A percentile compares a stretch with the other conserved stretches of the same genome.
Conservation (phyloP, 53 echinoderm and acorn worm species). For the Temnopleurus reevesii region DNA sequence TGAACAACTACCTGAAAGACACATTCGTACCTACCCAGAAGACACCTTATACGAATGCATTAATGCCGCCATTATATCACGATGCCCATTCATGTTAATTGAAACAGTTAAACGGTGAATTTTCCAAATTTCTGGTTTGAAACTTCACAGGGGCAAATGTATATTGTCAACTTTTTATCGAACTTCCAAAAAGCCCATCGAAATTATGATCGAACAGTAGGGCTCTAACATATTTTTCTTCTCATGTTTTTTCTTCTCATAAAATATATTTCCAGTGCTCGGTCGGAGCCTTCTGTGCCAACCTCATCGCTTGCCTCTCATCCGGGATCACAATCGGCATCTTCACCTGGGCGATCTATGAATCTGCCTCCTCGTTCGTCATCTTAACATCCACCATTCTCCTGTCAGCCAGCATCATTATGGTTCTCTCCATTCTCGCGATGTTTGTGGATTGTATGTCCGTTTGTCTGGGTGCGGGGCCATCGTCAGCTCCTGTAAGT, state of each 20-base stretch:
- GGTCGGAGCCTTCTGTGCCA: not conserved
- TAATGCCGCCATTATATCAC: too few species aligned
- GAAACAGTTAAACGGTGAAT: too few species aligned
- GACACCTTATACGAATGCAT: too few species aligned
- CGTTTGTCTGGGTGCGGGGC: not conserved
- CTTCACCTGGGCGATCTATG: constrained; percentile 22
- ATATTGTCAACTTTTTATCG: too few species aligned
- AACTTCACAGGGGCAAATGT: too few species aligned
- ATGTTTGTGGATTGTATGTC: constrained; percentile 10
- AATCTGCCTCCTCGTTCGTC: not conserved
- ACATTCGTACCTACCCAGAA: too few species aligned
- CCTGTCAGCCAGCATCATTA: not conserved
- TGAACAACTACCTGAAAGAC: too few species aligned
- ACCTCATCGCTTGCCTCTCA: not conserved
- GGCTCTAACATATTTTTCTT: too few species aligned
- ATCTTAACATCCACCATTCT: not conserved
- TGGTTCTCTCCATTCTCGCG: not conserved
- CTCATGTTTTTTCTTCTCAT: not conserved
- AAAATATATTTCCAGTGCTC: not conserved
- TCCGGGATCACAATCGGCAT: constrained; percentile 11
- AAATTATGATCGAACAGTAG: too few species aligned
- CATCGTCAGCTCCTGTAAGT: not conserved
- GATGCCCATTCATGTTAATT: too few species aligned
- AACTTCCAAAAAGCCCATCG: too few species aligned
- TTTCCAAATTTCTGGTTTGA: too few species aligned